Percentiles rank a stretch among this genome's conserved stretches.
These are phyloP conservation scores for Pomatostomus ruficeps DNA, from an alignment of 2,113 vertebrate species.

Conservation along the genomic window DNA sequence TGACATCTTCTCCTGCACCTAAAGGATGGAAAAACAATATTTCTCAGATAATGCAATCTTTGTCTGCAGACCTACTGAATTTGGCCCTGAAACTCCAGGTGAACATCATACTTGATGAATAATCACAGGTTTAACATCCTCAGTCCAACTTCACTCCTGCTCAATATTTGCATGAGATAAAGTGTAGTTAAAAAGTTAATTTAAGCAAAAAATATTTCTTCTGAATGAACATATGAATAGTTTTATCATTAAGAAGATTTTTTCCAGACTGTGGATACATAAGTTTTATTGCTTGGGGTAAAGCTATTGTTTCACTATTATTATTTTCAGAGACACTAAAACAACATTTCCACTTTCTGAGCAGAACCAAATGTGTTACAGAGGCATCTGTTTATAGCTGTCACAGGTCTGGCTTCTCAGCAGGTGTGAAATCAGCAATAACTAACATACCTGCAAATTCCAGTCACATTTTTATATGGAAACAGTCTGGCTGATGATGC, in stretches of 20 bases:
- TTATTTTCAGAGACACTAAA: not conserved
- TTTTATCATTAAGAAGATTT: not conserved
- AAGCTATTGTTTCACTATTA: not conserved
- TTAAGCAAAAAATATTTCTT: not conserved
- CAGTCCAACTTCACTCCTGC: not conserved
- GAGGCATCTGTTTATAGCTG: slow-evolving; percentile 7
- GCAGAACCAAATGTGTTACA: not conserved
- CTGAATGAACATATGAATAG: not conserved
- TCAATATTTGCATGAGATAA: not conserved
- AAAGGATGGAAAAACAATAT: not conserved
- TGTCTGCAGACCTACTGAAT: not conserved
- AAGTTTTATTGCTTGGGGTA: not conserved
- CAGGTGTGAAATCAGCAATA: not conserved
- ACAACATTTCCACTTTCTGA: not conserved
- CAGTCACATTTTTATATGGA: not conserved
- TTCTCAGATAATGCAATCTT: not conserved
- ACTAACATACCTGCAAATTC: not conserved
- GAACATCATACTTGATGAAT: not conserved
- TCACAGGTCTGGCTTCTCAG: not conserved
- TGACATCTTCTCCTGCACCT: not conserved
- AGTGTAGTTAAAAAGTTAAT: not conserved
- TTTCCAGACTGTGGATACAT: not conserved
- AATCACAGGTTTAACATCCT: not conserved
- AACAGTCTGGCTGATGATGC: not conserved
- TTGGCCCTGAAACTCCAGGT: not conserved